Base-by-base conservation (phyloP, 2,888 invertebrate species). In the Drosophila pseudotakahashii region DNA sequence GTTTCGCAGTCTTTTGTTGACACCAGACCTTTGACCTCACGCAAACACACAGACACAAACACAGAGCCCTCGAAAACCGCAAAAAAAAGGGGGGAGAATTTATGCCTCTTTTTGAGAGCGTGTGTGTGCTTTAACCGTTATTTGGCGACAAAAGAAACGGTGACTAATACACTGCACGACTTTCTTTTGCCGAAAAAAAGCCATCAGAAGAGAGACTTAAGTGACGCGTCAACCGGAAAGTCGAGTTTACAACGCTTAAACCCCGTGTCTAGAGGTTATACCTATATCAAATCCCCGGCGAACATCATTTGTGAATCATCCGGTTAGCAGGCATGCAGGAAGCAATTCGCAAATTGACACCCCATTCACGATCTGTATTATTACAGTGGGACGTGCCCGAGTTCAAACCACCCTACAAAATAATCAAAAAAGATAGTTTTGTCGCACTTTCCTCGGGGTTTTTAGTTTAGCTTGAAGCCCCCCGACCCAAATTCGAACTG, bases 11-110 rank as follows among this genome's bases (percentile, higher is more conserved):
- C 57, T 59, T 66, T 70, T 59, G 51, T 70, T 51, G 45, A 62
- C 54, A 55, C 55, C 36, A 73, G 81, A 87, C 73, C 87, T 82
- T 82, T 82, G 81, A 82, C 87, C 81, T 78, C 84, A 67, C 44
- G 59, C 61, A 47, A 58, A 45, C 41, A 58, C 51, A 64, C 16
- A 63, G 7, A 23, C 34, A 23, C 7, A 41, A 53, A 16, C 36
- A 60, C 47, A 34, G 10, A 13, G 11, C 11, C 44, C 7, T 13
- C 44, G 11, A 9, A 26, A 52, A 1, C 44, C 7, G 14, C 44
- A n/a, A 9, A 32, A 52, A 26, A 47, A 50, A 61, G 26, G 26
- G 14, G n/a, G 26, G 7, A 36, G 47, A 9, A 32, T 3, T 48
- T 48, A 0, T 13, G 26, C 13, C 13, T 7, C 52, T 57, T 36